Percentiles rank a stretch among this genome's conserved stretches.
These are phyloP conservation scores for Cygnus buccinator DNA, from an alignment of 2,113 vertebrate species.

Conservation along the genomic window DNA sequence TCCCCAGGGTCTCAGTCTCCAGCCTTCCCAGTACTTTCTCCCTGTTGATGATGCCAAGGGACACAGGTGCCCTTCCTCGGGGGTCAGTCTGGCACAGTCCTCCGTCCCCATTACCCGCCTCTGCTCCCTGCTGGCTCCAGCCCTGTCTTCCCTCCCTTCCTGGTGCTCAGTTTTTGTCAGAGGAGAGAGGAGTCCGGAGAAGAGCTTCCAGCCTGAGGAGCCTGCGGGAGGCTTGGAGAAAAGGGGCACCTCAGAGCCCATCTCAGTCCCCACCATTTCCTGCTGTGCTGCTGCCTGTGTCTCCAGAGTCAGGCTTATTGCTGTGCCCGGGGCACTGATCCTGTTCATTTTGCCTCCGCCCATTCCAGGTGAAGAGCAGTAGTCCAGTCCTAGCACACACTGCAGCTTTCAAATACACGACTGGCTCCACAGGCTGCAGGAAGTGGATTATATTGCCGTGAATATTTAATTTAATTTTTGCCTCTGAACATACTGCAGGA, in stretches of 20 bases:
- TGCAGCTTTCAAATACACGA: neutral
- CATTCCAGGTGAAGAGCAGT: neutral
- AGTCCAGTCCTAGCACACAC: neutral
- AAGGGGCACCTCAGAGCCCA: neutral
- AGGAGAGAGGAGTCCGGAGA: neutral
- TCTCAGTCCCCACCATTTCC: neutral
- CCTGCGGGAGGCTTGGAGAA: neutral
- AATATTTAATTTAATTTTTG: neutral
- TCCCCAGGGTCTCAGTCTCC: neutral
- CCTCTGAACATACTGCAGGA: neutral
- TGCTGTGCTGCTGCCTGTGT: no score
- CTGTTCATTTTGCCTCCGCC: accelerated
- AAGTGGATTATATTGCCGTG: neutral
- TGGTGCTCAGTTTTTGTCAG: neutral
- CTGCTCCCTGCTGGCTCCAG: neutral
- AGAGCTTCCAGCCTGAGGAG: neutral
- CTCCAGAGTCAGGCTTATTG: no score
- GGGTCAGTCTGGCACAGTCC: neutral
- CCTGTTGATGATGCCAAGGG: neutral
- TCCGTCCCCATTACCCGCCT: neutral
- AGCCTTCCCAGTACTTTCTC: neutral
- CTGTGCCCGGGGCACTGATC: neutral
- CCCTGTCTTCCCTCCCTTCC: neutral
- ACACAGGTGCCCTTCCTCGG: neutral
- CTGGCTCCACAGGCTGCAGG: neutral